phyloP scores from a whole-genome alignment of 2,888 invertebrate genomes.

The Steinernema carpocapsae region DNA sequence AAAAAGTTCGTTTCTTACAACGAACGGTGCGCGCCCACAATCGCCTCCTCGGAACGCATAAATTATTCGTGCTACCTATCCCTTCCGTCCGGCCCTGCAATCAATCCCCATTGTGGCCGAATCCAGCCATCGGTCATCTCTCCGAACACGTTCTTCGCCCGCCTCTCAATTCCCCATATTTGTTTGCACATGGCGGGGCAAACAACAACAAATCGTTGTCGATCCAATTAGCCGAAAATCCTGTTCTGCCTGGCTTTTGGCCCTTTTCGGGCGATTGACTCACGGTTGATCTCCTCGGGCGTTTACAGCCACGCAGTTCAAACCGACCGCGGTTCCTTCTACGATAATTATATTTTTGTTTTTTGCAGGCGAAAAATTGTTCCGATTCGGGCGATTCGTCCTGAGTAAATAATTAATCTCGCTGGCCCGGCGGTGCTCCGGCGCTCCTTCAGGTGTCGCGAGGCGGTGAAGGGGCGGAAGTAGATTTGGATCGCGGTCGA shows the following conservation, averaged over 20 bases:
- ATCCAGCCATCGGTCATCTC: background rate
- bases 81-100: background rate
- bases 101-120: background rate
- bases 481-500: background rate
- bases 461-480: background rate
- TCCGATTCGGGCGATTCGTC: background rate
- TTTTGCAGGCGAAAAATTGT: background rate
- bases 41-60: background rate
- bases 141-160: background rate
- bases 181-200: background rate
- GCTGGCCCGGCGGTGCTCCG: background rate
- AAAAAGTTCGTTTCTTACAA: background rate
- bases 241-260: background rate
- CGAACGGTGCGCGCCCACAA: background rate
- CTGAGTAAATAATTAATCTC: constrained; percentile 5
- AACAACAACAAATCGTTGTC: constrained; percentile 13
- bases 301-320: background rate
- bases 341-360: constrained; percentile 7
- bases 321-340: background rate
- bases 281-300: constrained; percentile 15
- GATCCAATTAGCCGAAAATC: constrained; percentile 7
- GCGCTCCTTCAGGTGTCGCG: background rate
- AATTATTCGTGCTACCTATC: constrained; percentile 20
- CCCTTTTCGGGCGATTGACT: background rate
- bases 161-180: background rate